Evolutionary conservation across 1,140 invertebrate species (phyloP).

Genomic region (Metopolophium dirhodum): DNA sequence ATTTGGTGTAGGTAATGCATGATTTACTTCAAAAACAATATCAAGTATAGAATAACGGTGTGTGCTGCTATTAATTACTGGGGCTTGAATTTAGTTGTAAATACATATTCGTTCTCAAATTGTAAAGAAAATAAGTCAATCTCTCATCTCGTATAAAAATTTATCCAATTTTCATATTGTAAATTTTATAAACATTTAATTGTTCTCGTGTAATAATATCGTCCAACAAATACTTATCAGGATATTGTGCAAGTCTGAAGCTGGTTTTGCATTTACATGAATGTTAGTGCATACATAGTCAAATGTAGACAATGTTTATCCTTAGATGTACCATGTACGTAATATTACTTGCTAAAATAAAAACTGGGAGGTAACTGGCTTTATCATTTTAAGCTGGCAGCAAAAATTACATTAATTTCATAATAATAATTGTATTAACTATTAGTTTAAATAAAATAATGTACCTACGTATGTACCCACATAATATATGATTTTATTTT

Average conservation of each 20-base stretch:
- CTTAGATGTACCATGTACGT: not conserved
- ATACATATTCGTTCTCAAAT: constrained; percentile 12
- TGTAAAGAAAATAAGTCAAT: constrained; percentile 12
- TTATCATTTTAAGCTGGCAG: not conserved
- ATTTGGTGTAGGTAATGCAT: constrained; percentile 9
- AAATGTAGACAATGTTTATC: not conserved
- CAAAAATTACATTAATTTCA: not conserved
- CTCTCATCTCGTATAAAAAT: not conserved
- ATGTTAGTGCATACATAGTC: not conserved
- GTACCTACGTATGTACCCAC: not conserved
- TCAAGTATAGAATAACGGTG: constrained; percentile 1
- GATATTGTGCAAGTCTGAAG: not conserved
- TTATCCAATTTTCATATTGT: not conserved
- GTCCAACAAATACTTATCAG: not conserved
- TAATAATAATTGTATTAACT: not conserved
- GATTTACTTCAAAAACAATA: not conserved
- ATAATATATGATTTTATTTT: constrained; percentile 13
- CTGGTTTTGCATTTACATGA: not conserved
- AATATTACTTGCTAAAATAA: not conserved
- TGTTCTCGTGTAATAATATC: not conserved
- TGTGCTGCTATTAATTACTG: not conserved
- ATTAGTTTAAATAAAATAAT: constrained; percentile 7
- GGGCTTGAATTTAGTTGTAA: not conserved
- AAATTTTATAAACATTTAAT: not conserved
- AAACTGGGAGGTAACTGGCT: not conserved